phyloP scores from a whole-genome alignment of 2,888 invertebrate species.

The Cybosia mesomella region DNA sequence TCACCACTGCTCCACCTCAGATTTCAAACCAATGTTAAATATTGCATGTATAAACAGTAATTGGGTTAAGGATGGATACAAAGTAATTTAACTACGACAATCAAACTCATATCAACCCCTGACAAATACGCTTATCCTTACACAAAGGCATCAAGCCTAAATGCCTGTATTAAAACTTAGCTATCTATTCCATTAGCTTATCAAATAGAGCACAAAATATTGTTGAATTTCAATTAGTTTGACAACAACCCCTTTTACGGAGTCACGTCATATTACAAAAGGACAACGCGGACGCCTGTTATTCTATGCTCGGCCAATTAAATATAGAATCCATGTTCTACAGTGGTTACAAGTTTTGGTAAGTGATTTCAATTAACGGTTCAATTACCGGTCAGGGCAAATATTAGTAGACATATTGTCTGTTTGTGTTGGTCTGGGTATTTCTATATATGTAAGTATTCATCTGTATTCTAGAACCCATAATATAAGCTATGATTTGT shows the following conservation, averaged over 20 bases:
- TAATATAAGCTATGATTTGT: no score
- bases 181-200: slow-evolving; percentile 33
- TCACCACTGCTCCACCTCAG: not conserved
- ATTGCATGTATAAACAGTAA: slow-evolving; percentile 1
- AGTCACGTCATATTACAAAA: slow-evolving; percentile 77
- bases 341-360: not conserved
- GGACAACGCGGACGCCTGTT: slow-evolving; percentile 67
- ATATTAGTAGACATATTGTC: not conserved
- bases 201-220: slow-evolving; percentile 72
- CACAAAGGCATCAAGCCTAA: slow-evolving; percentile 12
- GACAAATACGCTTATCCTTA: slow-evolving; percentile 1
- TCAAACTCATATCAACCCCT: slow-evolving; percentile 9
- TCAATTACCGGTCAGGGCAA: not conserved
- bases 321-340: slow-evolving; percentile 60
- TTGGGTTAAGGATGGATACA: not conserved
- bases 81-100: not conserved
- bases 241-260: slow-evolving; percentile 65
- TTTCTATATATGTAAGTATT: not conserved
- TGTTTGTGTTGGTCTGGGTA: not conserved
- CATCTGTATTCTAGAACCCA: no score
- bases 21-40: not conserved
- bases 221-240: slow-evolving; percentile 79
- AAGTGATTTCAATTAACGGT: not conserved
- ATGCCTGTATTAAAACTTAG: slow-evolving; percentile 15
- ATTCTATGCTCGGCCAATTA: slow-evolving; percentile 71